Conservation (phyloP, 2,888 invertebrate species). For the Altica lythri region DNA sequence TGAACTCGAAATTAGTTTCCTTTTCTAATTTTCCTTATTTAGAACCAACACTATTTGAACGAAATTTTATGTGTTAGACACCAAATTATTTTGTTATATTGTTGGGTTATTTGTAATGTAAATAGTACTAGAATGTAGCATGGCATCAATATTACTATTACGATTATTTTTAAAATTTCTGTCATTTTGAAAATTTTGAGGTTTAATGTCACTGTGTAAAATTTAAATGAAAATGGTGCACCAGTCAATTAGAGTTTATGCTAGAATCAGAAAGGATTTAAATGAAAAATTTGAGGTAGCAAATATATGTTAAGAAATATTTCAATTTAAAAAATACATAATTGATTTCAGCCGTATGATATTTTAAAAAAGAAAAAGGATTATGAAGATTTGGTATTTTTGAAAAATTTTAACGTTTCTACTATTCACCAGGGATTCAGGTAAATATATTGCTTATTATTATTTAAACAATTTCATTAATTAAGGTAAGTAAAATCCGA, state of each 20-base stretch:
- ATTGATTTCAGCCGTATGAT: slow-evolving; percentile 35
- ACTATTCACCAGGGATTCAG: slow-evolving; percentile 30
- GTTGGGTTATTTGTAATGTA: no score
- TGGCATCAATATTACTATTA: no score
- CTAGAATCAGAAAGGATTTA: slow-evolving; percentile 52
- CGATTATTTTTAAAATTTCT: no score
- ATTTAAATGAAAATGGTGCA: slow-evolving; percentile 51
- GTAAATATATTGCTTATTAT: slow-evolving; percentile 35
- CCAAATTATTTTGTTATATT: no score
- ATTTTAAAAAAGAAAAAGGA: slow-evolving; percentile 29
- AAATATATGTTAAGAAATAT: background rate
- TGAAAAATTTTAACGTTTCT: background rate
- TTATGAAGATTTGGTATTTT: slow-evolving; percentile 35
- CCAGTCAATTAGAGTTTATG: slow-evolving; percentile 57
- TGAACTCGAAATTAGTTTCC: no score
- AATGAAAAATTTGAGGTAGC: slow-evolving; percentile 11
- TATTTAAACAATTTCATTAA: background rate
- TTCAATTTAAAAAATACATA: background rate
- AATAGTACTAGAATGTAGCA: no score
- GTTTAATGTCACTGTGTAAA: background rate
- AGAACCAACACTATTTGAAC: no score
- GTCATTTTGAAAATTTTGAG: no score
- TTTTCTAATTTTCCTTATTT: no score
- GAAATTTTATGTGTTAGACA: no score
- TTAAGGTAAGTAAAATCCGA: background rate